phyloP scores from a whole-genome alignment of 2,888 invertebrate species.

The Aphrophora alni region DNA sequence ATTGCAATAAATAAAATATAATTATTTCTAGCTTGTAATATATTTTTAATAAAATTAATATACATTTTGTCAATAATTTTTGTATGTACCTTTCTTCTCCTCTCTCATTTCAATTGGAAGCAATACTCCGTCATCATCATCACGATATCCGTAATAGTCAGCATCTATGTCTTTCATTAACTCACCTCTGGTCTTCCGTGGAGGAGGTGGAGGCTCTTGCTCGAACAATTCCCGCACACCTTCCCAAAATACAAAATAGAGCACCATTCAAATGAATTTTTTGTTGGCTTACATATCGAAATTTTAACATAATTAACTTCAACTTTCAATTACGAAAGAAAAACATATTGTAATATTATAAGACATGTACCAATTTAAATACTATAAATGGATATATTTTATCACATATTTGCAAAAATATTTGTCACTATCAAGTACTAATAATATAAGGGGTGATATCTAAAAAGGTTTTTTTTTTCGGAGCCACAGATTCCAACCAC shows the following conservation, averaged over 20 bases:
- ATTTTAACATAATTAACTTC: not conserved
- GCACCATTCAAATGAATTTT: not conserved
- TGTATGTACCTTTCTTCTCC: slow-evolving; percentile 70
- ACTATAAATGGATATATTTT: too few species aligned
- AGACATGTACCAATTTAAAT: too few species aligned
- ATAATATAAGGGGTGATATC: too few species aligned
- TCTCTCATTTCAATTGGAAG: slow-evolving; percentile 84
- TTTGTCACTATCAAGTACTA: too few species aligned
- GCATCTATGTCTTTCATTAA: slow-evolving; percentile 98
- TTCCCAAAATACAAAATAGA: slow-evolving; percentile 50
- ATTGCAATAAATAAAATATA: too few species aligned
- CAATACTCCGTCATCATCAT: slow-evolving; percentile 97
- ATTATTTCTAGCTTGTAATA: too few species aligned
- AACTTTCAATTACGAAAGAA: not conserved
- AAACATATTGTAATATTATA: too few species aligned
- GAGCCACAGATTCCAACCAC: too few species aligned
- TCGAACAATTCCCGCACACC: slow-evolving; percentile 97
- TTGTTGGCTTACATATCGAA: not conserved
- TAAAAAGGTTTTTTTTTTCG: too few species aligned
- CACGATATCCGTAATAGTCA: slow-evolving; percentile 98
- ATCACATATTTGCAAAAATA: too few species aligned
- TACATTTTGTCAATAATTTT: not conserved
- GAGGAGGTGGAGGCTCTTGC: slow-evolving; percentile 90
- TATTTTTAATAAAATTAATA: too few species aligned
- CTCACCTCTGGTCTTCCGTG: slow-evolving; percentile 92